A percentile compares a stretch with the other conserved stretches of the same genome.
phyloP scores from a whole-genome alignment of 92 coral and sea anemone genomes.

The Chrysogorgia sp. region DNA sequence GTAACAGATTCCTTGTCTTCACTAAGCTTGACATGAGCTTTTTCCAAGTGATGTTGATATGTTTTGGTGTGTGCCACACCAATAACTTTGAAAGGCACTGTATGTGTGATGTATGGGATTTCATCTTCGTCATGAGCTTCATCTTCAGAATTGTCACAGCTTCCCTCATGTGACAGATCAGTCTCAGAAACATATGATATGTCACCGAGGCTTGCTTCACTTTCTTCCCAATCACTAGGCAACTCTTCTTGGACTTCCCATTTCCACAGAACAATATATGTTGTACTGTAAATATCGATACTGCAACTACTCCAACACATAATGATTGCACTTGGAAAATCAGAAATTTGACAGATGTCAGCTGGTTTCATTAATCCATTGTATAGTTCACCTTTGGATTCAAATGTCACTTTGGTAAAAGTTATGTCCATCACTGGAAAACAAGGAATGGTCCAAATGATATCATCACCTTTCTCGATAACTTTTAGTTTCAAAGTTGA shows the following conservation, averaged over 20 bases:
- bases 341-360: slow-evolving; percentile 12
- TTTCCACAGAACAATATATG: slow-evolving; percentile 49
- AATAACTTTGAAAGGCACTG: slow-evolving; percentile 57
- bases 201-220: slow-evolving; percentile 27
- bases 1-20: slow-evolving; percentile 9
- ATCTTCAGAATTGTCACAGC: slow-evolving; percentile 8
- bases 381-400: slow-evolving; percentile 25
- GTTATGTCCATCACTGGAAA: slow-evolving; percentile 44
- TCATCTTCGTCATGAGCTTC: slow-evolving; percentile 7
- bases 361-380: slow-evolving; percentile 25
- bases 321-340: slow-evolving; percentile 16
- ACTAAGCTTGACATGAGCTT: slow-evolving; percentile 16
- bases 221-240: slow-evolving; percentile 35
- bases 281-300: slow-evolving; percentile 17
- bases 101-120: slow-evolving; percentile 41
- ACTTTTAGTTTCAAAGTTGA: slow-evolving; percentile 5
- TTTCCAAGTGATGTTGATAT: slow-evolving; percentile 38
- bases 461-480: slow-evolving; percentile 19
- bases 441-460: slow-evolving; percentile 38
- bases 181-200: slow-evolving; percentile 27
- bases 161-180: slow-evolving; percentile 35
- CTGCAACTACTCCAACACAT: slow-evolving; percentile 44
- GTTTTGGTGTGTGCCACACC: slow-evolving; percentile 57
- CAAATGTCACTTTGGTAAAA: slow-evolving; percentile 11
- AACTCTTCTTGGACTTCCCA: slow-evolving; percentile 20